A percentile compares a stretch with the other conserved stretches of the same genome.
These are phyloP conservation scores for Penaeus japonicus DNA, from an alignment of 1,140 invertebrate species.

Conservation along the genomic window DNA sequence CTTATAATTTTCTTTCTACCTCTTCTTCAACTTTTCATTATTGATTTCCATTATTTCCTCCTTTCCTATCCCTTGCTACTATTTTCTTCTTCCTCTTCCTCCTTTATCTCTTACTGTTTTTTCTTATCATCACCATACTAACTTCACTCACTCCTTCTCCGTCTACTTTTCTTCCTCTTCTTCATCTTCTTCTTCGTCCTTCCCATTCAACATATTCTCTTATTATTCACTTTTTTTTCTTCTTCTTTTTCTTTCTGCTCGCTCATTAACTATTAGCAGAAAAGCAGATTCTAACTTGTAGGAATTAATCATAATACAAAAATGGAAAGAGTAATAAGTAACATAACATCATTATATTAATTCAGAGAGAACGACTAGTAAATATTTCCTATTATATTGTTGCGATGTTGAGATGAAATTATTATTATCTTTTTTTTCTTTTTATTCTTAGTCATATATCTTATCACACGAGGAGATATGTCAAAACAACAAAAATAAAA, in stretches of 20 bases:
- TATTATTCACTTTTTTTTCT: not conserved
- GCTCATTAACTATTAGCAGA: no score
- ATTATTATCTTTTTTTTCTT: no score
- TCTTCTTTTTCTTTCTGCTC: not conserved
- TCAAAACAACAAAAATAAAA: no score
- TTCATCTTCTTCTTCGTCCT: not conserved
- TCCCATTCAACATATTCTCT: not conserved
- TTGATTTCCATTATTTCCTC: not conserved
- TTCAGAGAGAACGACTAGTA: no score
- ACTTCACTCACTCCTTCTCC: not conserved
- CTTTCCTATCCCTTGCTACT: not conserved
- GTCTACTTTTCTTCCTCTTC: not conserved
- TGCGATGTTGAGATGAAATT: no score
- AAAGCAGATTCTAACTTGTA: no score
- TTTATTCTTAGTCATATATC: no score
- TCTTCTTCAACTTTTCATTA: not conserved
- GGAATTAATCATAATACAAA: no score
- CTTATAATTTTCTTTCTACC: not conserved
- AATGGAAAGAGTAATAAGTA: no score
- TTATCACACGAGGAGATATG: no score
- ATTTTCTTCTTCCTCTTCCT: not conserved
- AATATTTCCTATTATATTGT: no score
- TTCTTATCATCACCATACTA: not conserved
- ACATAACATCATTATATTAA: no score
- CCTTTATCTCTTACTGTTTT: not conserved